Evolutionary conservation across 2,888 invertebrate genomes (phyloP).

Genomic region (Steinernema carpocapsae): DNA sequence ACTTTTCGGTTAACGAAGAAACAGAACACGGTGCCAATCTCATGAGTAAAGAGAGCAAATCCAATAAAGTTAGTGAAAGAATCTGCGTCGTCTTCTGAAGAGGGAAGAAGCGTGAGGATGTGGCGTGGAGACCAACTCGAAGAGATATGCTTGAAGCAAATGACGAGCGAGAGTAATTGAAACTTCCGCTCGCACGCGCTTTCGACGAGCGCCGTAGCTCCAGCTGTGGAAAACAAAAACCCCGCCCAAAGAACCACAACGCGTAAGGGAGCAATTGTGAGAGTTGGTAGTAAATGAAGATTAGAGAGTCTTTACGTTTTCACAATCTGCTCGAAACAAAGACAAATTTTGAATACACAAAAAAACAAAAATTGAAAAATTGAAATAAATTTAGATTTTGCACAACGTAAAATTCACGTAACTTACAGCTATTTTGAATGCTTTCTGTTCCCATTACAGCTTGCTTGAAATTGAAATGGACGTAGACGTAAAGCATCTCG

Average conservation of each 20-base stretch:
- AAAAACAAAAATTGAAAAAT: no score
- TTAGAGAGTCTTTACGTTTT: no score
- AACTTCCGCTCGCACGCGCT: slow-evolving; percentile 34
- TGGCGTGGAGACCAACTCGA: neutral
- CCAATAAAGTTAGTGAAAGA: neutral
- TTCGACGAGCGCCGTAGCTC: neutral
- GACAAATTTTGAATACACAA: no score
- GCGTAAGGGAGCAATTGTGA: no score
- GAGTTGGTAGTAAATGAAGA: no score
- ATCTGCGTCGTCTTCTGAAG: neutral
- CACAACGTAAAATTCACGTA: no score
- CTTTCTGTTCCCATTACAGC: no score
- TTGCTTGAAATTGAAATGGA: no score
- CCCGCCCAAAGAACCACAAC: neutral
- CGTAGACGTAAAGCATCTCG: no score
- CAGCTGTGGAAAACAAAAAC: slow-evolving; percentile 6
- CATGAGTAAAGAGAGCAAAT: neutral
- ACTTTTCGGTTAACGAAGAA: neutral
- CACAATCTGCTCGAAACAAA: no score
- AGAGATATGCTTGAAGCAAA: neutral
- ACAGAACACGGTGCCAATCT: neutral
- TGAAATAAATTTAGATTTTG: no score
- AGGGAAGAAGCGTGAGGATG: neutral
- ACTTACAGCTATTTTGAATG: no score
- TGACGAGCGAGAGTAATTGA: slow-evolving; percentile 29